These are phyloP conservation scores for Ciconia stormi DNA, from an alignment of 2,113 vertebrate genomes.

Conservation along the genomic window DNA sequence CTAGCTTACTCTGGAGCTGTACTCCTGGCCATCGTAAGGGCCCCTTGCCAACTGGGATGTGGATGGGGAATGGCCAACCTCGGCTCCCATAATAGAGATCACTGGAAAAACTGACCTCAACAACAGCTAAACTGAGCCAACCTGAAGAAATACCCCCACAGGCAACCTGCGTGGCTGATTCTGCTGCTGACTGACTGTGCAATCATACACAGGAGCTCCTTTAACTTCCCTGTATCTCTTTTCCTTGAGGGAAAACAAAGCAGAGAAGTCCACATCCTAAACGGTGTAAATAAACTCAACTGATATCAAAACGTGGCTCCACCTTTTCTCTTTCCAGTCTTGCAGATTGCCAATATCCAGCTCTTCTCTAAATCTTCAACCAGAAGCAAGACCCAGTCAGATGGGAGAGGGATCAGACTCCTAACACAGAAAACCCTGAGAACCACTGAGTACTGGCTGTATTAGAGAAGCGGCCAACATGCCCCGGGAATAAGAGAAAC, in stretches of 20 bases:
- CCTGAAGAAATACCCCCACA: conserved; percentile 1
- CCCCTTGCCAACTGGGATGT: background rate
- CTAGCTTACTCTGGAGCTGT: background rate
- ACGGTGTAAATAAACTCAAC: background rate
- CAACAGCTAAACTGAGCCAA: background rate
- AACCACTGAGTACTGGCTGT: background rate
- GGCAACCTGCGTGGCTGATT: background rate
- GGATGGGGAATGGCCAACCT: conserved; percentile 2
- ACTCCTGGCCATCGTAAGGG: background rate
- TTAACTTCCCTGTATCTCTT: background rate
- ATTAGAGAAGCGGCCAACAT: background rate
- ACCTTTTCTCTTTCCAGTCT: background rate
- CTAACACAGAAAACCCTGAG: background rate
- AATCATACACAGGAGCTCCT: background rate
- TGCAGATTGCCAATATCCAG: background rate
- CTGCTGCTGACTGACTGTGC: conserved; percentile 5
- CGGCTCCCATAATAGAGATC: background rate
- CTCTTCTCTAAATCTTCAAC: background rate
- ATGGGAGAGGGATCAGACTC: background rate
- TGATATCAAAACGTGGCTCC: background rate
- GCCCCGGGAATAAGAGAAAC: background rate
- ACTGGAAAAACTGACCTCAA: conserved; percentile 2
- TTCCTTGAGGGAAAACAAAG: background rate
- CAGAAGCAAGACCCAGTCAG: background rate
- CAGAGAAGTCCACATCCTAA: background rate